Evolutionary conservation across 2,888 invertebrate species (phyloP), one percentile per base, ranked within the genome.

Genomic region (Drosophila quasianomalipes): DNA sequence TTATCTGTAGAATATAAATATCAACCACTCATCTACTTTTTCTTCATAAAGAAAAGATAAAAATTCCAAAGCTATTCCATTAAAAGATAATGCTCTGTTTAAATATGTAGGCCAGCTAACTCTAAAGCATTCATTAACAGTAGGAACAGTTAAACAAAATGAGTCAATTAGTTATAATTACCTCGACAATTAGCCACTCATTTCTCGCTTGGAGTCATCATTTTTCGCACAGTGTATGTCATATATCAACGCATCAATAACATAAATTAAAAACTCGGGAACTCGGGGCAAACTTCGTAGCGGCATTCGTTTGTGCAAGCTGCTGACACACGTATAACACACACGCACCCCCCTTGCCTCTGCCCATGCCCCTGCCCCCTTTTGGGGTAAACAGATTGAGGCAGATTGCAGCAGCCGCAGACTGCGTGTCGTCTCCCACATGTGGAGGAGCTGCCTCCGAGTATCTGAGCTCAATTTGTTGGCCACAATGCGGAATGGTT

Each of bases 391-490:
- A 57, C 47, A 16, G 41, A 39, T 53, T 57, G 72, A 70, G 63
- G 70, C 71, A 72, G 44, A 44, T 44, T 44, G 57, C 76, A 68
- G 63, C 76, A 61, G 61, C 68, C 71, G 80, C 85, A 92, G 92
- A 92, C 92, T 83, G 92, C 79, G 78, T 92, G 92, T 92, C 92
- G 91, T 88, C 90, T 75, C 89, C 83, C 90, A 90, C 83, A 78
- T 79, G 69, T 28, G 49, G 33, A 63, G 80, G 30, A 41, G 65
- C 47, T 65, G 77, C 54, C 30, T 44, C 22, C 51, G 12, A 33
- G 58, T 44, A 54, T 41, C 44, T 53, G 65, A 64, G 75, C 75
- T 47, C 47, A 71, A 80, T 76, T 81, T 81, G 73, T 77, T 51
- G 19, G 51, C 28, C 28, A 65, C 62, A 62, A 57, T 55, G 54